These are phyloP conservation scores for Peucedramus taeniatus DNA, from an alignment of 2,113 vertebrate species.

Conservation along the genomic window DNA sequence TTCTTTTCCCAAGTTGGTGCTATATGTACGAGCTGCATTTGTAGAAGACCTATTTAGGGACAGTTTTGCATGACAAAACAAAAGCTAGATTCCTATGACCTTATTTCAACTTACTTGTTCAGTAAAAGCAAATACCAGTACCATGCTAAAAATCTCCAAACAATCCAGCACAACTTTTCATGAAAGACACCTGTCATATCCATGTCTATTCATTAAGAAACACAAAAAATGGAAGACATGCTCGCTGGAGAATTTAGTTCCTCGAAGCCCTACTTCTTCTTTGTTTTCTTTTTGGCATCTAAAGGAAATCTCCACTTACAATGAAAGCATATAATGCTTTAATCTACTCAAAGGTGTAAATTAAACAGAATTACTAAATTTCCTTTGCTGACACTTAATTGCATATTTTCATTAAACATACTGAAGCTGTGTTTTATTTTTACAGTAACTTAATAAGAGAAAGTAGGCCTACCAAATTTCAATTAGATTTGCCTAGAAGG, in stretches of 20 bases:
- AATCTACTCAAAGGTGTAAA: background rate
- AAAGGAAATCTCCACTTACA: background rate
- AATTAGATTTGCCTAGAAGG: conserved; percentile 1
- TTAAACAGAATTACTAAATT: background rate
- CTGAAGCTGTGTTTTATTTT: background rate
- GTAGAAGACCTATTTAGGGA: background rate
- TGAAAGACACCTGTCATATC: background rate
- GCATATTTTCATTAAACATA: background rate
- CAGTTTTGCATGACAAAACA: background rate
- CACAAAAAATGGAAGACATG: background rate
- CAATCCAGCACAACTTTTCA: background rate
- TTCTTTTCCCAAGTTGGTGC: background rate
- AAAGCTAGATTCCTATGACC: background rate
- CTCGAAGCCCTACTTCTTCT: background rate
- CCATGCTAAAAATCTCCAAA: background rate
- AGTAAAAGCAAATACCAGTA: background rate
- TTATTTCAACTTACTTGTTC: background rate
- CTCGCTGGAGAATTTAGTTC: background rate
- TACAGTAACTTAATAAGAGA: background rate
- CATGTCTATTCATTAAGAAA: background rate
- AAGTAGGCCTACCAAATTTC: background rate
- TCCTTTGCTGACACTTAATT: background rate
- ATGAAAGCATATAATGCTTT: background rate
- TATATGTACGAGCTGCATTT: background rate
- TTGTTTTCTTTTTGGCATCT: background rate